These are phyloP conservation scores for Hyla sarda DNA, from an alignment of 2,113 vertebrate species.

Conservation along the genomic window DNA sequence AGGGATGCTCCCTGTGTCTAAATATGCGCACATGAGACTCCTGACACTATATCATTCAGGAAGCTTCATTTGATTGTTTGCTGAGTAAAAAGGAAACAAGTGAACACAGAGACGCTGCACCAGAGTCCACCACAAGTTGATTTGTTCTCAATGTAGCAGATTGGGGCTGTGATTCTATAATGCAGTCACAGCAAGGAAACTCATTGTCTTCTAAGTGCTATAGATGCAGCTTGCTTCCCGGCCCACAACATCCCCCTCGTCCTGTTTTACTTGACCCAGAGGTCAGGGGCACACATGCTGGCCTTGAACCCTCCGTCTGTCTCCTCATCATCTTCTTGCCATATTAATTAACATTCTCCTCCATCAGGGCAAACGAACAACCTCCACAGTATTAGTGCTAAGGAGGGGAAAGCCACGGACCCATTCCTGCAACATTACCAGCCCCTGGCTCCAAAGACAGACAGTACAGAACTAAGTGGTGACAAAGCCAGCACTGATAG, in stretches of 20 bases:
- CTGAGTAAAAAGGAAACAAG: slow-evolving; percentile 42
- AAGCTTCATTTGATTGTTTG: slow-evolving; percentile 48
- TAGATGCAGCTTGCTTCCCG: neutral
- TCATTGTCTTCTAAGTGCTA: slow-evolving; percentile 59
- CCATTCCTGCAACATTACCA: slow-evolving; percentile 64
- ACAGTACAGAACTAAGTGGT: neutral
- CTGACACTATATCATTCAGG: slow-evolving; percentile 42
- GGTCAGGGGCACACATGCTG: slow-evolving; percentile 68
- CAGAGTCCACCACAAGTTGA: slow-evolving; percentile 46
- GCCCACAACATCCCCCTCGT: slow-evolving; percentile 52
- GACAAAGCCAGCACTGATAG: neutral
- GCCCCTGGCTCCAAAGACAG: slow-evolving; percentile 10
- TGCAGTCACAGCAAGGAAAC: neutral
- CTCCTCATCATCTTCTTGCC: slow-evolving; percentile 68
- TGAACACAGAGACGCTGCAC: slow-evolving; percentile 33
- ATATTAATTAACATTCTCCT: slow-evolving; percentile 76
- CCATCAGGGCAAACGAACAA: slow-evolving; percentile 72
- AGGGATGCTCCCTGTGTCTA: slow-evolving; percentile 5
- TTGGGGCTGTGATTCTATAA: slow-evolving; percentile 52
- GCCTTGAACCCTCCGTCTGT: slow-evolving; percentile 75
- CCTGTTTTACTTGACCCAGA: slow-evolving; percentile 63
- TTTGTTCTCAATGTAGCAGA: slow-evolving; percentile 27
- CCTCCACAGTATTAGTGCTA: slow-evolving; percentile 74
- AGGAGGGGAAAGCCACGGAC: slow-evolving; percentile 73
- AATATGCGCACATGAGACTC: slow-evolving; percentile 29